These are phyloP conservation scores for Neotoxoptera formosana DNA, from an alignment of 1,140 invertebrate genomes.

Conservation along the genomic window DNA sequence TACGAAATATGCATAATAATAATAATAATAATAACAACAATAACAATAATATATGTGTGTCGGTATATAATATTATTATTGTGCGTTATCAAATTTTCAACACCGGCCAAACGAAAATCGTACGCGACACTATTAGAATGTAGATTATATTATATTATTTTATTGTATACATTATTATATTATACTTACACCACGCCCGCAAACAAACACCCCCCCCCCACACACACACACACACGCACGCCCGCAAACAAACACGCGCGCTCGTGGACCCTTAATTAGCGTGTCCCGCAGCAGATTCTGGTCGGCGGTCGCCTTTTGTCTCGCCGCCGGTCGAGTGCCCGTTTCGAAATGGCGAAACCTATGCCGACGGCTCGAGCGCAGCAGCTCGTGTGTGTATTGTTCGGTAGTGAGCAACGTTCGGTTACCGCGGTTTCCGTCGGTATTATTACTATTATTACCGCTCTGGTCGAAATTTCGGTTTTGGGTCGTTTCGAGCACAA, in stretches of 20 bases:
- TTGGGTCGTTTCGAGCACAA: constrained; percentile 10
- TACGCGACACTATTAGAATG: neutral
- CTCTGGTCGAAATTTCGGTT: neutral
- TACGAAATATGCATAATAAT: neutral
- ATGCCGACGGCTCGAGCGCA: neutral
- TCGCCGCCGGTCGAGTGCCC: too few relatives aligned
- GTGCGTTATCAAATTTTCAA: neutral
- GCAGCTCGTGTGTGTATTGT: neutral
- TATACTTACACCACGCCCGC: neutral
- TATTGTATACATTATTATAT: neutral
- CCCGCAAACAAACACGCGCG: neutral
- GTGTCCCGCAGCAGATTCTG: neutral
- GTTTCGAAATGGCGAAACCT: neutral
- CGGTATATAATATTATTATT: neutral
- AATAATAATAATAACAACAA: too few relatives aligned
- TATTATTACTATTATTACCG: neutral
- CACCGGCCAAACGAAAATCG: neutral
- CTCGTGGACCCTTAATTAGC: neutral
- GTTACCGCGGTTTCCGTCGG: neutral
- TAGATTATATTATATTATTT: too few relatives aligned
- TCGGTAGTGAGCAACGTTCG: neutral
- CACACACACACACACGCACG: too few relatives aligned
- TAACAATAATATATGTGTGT: neutral
- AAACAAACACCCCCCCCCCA: too few relatives aligned
- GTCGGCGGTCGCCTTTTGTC: neutral